phyloP scores from a whole-genome alignment of 2,113 vertebrate genomes.

The Chaetops frenatus region DNA sequence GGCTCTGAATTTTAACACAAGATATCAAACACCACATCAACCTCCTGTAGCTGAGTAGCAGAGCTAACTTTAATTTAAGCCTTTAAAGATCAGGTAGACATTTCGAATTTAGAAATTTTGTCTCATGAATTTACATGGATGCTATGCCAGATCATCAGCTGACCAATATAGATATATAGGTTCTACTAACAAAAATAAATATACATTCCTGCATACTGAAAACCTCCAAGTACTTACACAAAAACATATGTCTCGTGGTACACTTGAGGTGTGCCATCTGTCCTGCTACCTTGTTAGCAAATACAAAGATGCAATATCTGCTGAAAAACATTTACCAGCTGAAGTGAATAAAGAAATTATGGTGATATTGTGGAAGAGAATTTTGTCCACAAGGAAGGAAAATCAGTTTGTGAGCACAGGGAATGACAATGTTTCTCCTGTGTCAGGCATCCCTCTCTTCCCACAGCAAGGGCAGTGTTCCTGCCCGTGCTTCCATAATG shows the following conservation, averaged over 20 bases:
- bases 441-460: background rate
- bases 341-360: background rate
- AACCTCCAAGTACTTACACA: background rate
- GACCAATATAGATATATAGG: background rate
- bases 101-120: background rate
- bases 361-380: background rate
- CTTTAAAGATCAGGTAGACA: background rate
- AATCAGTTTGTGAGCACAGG: background rate
- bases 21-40: background rate
- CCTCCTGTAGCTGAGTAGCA: background rate
- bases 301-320: background rate
- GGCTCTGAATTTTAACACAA: background rate
- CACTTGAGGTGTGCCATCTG: background rate
- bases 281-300: conserved; percentile 6
- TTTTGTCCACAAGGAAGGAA: background rate
- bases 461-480: background rate
- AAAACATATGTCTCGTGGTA: background rate
- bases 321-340: background rate
- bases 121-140: background rate
- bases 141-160: background rate
- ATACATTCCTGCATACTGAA: background rate
- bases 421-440: background rate
- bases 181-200: background rate
- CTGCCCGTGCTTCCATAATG: rapidly evolving
- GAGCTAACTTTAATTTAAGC: background rate